phyloP scores from a whole-genome alignment of 1,140 invertebrate genomes.

The Acromyrmex echinatior region DNA sequence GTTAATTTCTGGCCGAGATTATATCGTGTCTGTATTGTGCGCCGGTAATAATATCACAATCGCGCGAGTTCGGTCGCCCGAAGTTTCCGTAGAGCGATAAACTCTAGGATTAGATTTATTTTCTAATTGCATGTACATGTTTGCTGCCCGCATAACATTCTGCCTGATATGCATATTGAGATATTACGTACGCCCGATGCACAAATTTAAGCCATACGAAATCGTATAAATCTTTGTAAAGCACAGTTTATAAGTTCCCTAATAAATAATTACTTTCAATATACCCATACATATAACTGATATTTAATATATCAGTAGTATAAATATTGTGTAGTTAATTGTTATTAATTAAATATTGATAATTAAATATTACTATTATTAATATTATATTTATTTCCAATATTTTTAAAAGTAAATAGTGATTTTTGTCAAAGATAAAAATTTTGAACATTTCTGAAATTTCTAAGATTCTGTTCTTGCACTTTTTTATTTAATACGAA shows the following conservation, averaged over 20 bases:
- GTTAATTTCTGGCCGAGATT: conserved; percentile 58
- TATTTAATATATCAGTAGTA: background rate
- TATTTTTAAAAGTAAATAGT: background rate
- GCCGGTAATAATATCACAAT: conserved; percentile 22
- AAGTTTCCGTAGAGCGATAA: conserved; percentile 41
- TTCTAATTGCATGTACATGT: conserved; percentile 41
- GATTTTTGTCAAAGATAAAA: background rate
- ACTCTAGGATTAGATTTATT: conserved; percentile 50
- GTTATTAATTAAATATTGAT: background rate
- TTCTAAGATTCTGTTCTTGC: background rate
- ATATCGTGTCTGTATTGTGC: conserved; percentile 37
- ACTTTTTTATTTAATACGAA: background rate
- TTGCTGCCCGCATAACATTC: conserved; percentile 34
- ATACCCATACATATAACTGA: background rate
- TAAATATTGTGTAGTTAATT: background rate
- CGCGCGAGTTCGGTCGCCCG: conserved; percentile 12
- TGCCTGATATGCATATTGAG: conserved; percentile 19
- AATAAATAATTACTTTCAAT: background rate
- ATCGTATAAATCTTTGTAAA: conserved; percentile 6
- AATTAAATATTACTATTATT: background rate
- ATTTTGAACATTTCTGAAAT: background rate
- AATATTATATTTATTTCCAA: background rate
- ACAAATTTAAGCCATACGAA: background rate
- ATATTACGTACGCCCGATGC: background rate
- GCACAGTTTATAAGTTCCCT: background rate